A percentile compares a stretch with the other conserved stretches of the same genome.
These are phyloP conservation scores for Tyto alba DNA, from an alignment of 2,113 vertebrate species.

Conservation along the genomic window DNA sequence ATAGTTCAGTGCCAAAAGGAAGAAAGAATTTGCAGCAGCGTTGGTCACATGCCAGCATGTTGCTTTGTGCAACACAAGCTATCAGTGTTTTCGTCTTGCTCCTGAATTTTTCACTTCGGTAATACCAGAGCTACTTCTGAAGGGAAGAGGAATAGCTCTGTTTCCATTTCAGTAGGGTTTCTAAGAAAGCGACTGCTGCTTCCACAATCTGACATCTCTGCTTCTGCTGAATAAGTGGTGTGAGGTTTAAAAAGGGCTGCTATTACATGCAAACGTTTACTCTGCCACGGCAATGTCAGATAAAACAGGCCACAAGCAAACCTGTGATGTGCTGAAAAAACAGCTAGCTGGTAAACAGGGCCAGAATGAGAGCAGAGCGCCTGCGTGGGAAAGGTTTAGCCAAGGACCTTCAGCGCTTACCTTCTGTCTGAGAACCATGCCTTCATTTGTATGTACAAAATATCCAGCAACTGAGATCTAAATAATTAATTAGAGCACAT, in stretches of 20 bases:
- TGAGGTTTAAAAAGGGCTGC: neutral
- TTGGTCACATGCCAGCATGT: neutral
- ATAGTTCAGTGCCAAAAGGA: neutral
- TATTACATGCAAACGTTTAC: neutral
- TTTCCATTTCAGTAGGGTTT: constrained; percentile 3
- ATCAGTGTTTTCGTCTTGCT: neutral
- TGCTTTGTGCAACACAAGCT: constrained; percentile 5
- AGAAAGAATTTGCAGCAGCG: neutral
- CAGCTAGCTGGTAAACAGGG: neutral
- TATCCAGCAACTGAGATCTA: neutral
- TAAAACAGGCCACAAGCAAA: neutral
- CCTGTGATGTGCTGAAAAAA: neutral
- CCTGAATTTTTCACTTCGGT: constrained; percentile 16
- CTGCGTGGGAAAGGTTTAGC: neutral
- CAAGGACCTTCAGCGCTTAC: neutral
- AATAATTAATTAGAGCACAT: neutral
- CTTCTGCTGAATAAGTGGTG: neutral
- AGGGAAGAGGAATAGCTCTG: neutral
- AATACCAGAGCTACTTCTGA: neutral
- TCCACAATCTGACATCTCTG: neutral
- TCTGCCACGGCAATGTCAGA: neutral
- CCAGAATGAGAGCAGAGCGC: neutral
- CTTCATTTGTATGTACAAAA: neutral
- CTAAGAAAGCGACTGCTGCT: neutral
- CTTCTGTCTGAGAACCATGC: neutral